Evolutionary conservation across 2,113 vertebrate genomes (phyloP).

Genomic region (Acanthisitta chloris): DNA sequence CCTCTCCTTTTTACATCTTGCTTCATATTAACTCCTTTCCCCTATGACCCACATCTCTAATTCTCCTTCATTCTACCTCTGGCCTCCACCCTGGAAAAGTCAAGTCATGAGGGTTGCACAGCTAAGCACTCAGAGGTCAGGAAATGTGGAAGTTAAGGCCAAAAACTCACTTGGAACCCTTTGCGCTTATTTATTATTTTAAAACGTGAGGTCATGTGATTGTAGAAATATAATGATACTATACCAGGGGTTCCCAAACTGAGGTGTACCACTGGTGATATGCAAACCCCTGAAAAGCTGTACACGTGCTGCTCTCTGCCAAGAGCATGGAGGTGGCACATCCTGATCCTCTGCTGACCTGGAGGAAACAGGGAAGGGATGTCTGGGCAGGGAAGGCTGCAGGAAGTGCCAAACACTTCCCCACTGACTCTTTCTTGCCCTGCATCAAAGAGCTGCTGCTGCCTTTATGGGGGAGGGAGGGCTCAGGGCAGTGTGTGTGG

Average conservation of each 20-base stretch:
- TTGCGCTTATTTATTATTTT: neutral
- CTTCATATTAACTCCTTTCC: neutral
- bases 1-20: neutral
- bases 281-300: constrained; percentile 50
- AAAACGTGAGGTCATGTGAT: constrained; percentile 19
- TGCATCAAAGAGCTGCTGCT: neutral
- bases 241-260: constrained; percentile 63
- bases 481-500: fast-evolving
- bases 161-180: neutral
- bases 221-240: constrained; percentile 50
- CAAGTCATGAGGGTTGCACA: neutral
- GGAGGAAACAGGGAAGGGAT: constrained; percentile 55
- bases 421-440: neutral
- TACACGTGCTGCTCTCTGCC: constrained; percentile 56
- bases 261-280: constrained; percentile 56
- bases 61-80: neutral
- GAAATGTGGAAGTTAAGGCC: neutral
- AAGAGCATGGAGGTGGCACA: constrained; percentile 47
- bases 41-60: neutral
- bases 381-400: constrained; percentile 37
- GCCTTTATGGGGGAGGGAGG: neutral
- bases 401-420: neutral
- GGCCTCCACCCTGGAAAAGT: neutral
- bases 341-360: constrained; percentile 67
- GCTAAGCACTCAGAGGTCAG: constrained; percentile 5